Evolutionary conservation across 2,888 invertebrate genomes (phyloP).

Genomic region (Oxycera nigricornis): DNA sequence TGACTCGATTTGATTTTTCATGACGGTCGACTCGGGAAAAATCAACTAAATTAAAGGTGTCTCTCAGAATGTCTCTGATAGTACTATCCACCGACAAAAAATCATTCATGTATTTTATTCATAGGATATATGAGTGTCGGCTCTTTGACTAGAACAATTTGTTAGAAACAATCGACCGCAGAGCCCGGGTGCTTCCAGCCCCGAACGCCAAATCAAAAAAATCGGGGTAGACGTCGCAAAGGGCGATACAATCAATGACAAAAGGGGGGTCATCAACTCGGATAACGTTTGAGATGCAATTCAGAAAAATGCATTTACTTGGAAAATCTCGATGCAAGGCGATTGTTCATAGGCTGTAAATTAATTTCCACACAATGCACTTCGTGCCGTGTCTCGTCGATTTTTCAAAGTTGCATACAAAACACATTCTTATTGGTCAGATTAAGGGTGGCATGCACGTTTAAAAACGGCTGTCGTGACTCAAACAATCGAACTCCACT

Average conservation of each 20-base stretch:
- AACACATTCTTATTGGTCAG: neutral
- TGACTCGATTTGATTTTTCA: no score
- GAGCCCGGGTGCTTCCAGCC: no score
- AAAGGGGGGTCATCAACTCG: neutral
- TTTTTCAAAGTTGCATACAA: neutral
- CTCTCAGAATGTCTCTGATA: no score
- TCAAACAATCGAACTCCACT: no score
- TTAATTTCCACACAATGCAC: neutral
- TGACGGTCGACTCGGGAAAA: no score
- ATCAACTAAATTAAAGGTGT: no score
- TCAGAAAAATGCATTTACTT: neutral
- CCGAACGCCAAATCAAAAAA: no score
- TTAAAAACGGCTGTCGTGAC: no score
- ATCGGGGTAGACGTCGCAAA: neutral
- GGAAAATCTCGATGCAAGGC: neutral
- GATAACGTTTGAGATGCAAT: constrained; percentile 11
- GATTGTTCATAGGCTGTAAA: neutral
- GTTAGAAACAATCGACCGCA: neutral
- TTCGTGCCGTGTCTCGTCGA: neutral
- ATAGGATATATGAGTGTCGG: no score
- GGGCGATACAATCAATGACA: neutral
- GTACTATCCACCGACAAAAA: no score
- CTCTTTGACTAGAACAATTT: no score
- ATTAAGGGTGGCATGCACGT: neutral
- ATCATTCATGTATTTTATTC: no score